Evolutionary conservation across 2,797 vertebrate species (phyloP), one percentile per base, ranked within the genome.

Genomic region (Eutrigla gurnardus): DNA sequence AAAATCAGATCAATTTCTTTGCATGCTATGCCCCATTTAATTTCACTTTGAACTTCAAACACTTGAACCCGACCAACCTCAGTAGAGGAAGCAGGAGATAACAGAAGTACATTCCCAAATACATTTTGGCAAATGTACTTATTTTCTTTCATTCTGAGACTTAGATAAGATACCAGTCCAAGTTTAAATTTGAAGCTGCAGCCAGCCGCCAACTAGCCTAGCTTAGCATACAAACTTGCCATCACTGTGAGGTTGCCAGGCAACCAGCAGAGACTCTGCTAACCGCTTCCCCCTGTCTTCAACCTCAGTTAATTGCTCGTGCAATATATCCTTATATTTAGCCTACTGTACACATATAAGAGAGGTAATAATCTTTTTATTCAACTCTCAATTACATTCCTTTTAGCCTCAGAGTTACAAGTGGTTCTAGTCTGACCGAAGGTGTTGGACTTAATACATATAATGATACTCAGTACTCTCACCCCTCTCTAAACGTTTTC

Each of bases 1-100:
- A 14, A 61, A 75, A 65, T 69, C 43, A 53, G 37, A 39, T 69
- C 57, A 61, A 37, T 70, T 55, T 71, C 67, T 50, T 33, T 25
- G 42, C 25, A 13, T 1, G 4, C 25, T 53, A 11, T 1, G 6
- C 39, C 35, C 14, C 40, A 17, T 76, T 39, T 49, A 33, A 45
- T 64, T 40, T 40, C 17, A 33, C 49, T 68, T 66, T 65, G 17
- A 74, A 53, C 63, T 17, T 52, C 0, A 5, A 14, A 25, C 49
- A 66, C 39, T 54, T 68, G n/a, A 54, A 73, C 64, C 36, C 45
- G 59, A 62, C 17, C 15, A 9, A 35, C 36, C 37, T 66, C 42
- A 32, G 40, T 12, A 36, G 52, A 60, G 32, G 37, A 74, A 32
- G 57, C 55, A 18, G 18, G 13, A 65, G 11, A 49, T 65, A 37